Percentiles rank a stretch among this genome's conserved stretches.
Conservation (phyloP, 2,797 vertebrate genomes). For the Myotis findleyi region DNA sequence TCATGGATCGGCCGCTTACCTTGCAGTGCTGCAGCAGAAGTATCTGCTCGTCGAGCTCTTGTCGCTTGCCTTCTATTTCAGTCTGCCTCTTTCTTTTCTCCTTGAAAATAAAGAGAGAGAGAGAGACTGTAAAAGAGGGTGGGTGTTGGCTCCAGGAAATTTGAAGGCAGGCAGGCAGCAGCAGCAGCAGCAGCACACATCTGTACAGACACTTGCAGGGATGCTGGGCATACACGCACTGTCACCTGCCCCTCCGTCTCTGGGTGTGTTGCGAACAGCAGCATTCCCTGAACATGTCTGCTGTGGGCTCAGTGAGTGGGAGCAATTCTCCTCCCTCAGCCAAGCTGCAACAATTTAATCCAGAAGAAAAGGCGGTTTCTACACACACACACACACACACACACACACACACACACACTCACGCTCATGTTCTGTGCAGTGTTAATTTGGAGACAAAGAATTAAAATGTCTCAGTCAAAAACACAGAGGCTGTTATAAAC, state of each 20-base stretch:
- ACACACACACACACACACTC: slow-evolving; percentile 38
- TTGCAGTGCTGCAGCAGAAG: slow-evolving; percentile 98
- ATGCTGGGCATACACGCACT: slow-evolving; percentile 64
- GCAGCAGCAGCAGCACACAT: slow-evolving; percentile 79
- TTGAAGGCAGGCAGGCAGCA: slow-evolving; percentile 74
- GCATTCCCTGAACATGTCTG: slow-evolving; percentile 80
- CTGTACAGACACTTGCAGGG: slow-evolving; percentile 82
- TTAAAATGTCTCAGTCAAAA: slow-evolving; percentile 61
- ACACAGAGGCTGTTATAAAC: slow-evolving; percentile 39
- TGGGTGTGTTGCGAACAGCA: slow-evolving; percentile 77
- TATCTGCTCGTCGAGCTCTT: slow-evolving; percentile 96
- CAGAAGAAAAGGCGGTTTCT: slow-evolving; percentile 63
- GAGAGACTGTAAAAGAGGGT: slow-evolving; percentile 83
- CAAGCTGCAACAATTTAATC: slow-evolving; percentile 84
- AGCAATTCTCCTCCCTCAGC: slow-evolving; percentile 81
- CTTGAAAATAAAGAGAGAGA: slow-evolving; percentile 88
- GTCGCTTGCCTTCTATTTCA: slow-evolving; percentile 97
- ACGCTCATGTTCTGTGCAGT: slow-evolving; percentile 38
- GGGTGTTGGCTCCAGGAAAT: slow-evolving; percentile 80
- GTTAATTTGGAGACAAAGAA: slow-evolving; percentile 76
- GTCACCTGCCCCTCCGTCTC: slow-evolving; percentile 84
- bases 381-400: slow-evolving; percentile 16
- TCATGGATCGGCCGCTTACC: slow-evolving; percentile 89
- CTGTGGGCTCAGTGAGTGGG: slow-evolving; percentile 82
- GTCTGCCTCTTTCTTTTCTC: slow-evolving; percentile 98